These are phyloP conservation scores for Halcyon chelicuti DNA, from an alignment of 2,797 vertebrate genomes.

Conservation along the genomic window DNA sequence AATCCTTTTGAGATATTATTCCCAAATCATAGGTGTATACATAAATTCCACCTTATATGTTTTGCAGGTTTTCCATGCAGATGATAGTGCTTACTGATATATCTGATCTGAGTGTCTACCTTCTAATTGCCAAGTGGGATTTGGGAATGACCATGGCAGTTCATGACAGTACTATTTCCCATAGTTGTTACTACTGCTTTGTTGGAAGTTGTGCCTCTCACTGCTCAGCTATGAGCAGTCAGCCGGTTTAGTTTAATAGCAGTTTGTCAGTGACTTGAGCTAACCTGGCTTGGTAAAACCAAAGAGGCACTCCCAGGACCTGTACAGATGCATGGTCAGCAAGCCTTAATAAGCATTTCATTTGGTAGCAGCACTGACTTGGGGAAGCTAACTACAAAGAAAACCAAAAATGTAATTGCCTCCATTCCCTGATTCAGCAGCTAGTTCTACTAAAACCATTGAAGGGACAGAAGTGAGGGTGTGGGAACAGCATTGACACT, in stretches of 20 bases:
- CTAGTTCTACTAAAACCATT: not conserved
- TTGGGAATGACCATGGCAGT: not conserved
- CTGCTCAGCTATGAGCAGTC: not conserved
- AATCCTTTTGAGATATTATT: not conserved
- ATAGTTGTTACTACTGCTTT: not conserved
- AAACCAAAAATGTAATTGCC: not conserved
- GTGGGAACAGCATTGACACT: not conserved
- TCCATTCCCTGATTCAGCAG: not conserved
- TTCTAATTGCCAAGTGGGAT: not conserved
- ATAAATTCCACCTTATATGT: not conserved
- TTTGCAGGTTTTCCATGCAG: not conserved
- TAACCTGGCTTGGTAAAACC: not conserved
- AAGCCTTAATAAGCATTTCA: not conserved
- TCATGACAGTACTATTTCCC: not conserved
- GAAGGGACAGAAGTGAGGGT: fast-evolving
- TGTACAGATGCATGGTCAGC: not conserved
- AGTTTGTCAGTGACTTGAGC: not conserved
- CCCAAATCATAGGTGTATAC: not conserved
- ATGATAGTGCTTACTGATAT: not conserved
- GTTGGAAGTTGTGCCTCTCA: not conserved
- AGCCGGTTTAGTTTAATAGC: not conserved
- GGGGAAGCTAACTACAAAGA: not conserved
- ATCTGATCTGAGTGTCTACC: not conserved
- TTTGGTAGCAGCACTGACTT: not conserved
- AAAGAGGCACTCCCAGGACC: not conserved